Evolutionary conservation across 1,140 invertebrate species (phyloP), one percentile per base, ranked within the genome.

Genomic region (Leptinotarsa texana): DNA sequence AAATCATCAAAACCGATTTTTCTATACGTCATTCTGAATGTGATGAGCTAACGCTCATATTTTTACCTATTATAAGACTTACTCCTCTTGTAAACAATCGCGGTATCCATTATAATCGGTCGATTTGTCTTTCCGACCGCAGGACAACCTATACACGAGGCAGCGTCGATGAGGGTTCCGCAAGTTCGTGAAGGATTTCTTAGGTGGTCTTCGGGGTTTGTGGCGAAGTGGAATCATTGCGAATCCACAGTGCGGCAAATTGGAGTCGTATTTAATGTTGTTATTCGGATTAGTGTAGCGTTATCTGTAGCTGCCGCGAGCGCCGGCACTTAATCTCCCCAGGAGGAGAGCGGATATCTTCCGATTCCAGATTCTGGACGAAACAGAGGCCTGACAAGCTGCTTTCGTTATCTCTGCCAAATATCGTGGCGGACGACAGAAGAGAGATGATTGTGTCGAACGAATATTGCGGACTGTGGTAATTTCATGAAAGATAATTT

Each of bases 241-340:
- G 78, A 84, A 85, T 84, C 82, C 83, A 84, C 84, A 84, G 81
- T 82, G 84, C 84, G 83, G 84, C 83, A 85, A 85, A 85, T 85
- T 85, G 84, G 81, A 84, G 83, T 82, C 83, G 84, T 84, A 85
- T 85, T 85, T 85, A 85, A 85, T 85, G 84, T 83, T 85, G 84
- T 85, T 85, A 85, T 85, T 84, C 80, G 84, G 84, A 85, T 85
- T 85, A 85, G 80, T 80, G 78, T 80, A 75, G 78, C 78, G 81
- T 83, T 83, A 82, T 82, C 81, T 82, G 80, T 78, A 78, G 77
- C 78, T 78, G 80, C 81, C 80, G 79, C 80, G 72, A 80, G 75
- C 80, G 76, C 75, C 79, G 72, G 75, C 75, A 77, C 77, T 82
- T 82, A 80, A 81, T 82, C 79, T 82, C 74, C 79, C 63, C 77